A percentile compares a stretch with the other conserved stretches of the same genome.
phyloP scores from a whole-genome alignment of 2,797 vertebrate species.

The Neosalanx taihuensis region DNA sequence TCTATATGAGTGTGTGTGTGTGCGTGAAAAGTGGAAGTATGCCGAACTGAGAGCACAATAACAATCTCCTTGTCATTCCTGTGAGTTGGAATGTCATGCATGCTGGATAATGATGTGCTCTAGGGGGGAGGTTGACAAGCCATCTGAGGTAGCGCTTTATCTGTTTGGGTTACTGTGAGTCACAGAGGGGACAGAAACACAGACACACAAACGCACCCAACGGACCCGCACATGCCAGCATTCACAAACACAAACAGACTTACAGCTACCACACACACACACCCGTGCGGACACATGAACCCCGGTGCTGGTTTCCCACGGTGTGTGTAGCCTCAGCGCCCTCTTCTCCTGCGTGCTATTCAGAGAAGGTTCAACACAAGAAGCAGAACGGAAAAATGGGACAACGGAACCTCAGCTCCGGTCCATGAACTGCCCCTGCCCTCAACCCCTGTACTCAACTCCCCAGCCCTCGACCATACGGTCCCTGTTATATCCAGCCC shows the following conservation, averaged over 20 bases:
- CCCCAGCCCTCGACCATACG: not conserved
- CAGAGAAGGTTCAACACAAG: not conserved
- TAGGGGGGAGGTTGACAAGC: conserved; percentile 41
- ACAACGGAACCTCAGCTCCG: not conserved
- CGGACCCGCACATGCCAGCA: not conserved
- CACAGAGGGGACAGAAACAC: conserved; percentile 38
- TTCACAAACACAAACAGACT: conserved; percentile 12
- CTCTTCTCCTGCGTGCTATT: not conserved
- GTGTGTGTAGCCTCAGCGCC: conserved; percentile 16
- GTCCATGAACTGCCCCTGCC: not conserved
- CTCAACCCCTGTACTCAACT: not conserved
- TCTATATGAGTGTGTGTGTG: conserved; percentile 23
- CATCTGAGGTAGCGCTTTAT: conserved; percentile 72
- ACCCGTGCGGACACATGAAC: conserved; percentile 16
- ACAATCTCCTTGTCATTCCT: conserved; percentile 74
- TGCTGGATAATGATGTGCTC: conserved; percentile 68
- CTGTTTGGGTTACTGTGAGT: conserved; percentile 70
- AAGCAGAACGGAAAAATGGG: not conserved
- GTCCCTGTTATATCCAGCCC: not conserved
- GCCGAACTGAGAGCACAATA: conserved; percentile 70
- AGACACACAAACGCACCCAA: conserved; percentile 18
- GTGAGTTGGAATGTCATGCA: conserved; percentile 73
- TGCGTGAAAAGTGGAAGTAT: conserved; percentile 62
- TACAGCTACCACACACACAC: conserved; percentile 3
- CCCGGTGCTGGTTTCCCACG: conserved; percentile 51